phyloP scores from a whole-genome alignment of 2,797 vertebrate species.

The Poecilia picta region DNA sequence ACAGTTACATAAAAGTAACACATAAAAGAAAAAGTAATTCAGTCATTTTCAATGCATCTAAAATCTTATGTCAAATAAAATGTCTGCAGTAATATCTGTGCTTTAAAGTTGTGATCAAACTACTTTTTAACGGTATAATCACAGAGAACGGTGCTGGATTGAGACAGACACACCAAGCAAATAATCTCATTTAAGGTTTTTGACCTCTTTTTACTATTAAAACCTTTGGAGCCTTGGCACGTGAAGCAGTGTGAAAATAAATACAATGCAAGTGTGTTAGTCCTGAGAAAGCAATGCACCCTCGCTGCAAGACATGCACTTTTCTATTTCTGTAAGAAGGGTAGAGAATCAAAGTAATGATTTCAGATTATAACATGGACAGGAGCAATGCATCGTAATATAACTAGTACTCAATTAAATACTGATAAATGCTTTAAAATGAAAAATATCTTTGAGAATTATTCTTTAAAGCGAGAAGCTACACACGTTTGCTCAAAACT shows the following conservation, averaged over 20 bases:
- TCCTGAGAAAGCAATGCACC: neutral
- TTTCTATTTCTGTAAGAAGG: neutral
- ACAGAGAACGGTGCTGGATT: neutral
- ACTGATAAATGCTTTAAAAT: neutral
- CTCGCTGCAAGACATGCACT: neutral
- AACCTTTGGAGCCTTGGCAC: neutral
- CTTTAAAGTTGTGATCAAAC: constrained; percentile 1
- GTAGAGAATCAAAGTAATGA: neutral
- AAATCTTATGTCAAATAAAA: neutral
- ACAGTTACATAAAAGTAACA: neutral
- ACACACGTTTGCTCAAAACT: neutral
- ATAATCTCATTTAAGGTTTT: neutral
- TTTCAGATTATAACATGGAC: neutral
- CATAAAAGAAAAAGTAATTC: neutral
- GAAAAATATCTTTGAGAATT: neutral
- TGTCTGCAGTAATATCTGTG: neutral
- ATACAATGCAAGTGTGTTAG: neutral
- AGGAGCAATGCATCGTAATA: neutral
- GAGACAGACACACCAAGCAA: neutral
- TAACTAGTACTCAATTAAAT: neutral
- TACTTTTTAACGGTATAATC: neutral
- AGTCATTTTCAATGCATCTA: neutral
- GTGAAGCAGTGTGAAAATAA: neutral
- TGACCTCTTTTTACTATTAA: neutral
- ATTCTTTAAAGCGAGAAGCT: neutral